Evolutionary conservation across 2,113 vertebrate genomes (phyloP), one percentile per base, ranked within the genome.

Genomic region (Nothocercus julius): DNA sequence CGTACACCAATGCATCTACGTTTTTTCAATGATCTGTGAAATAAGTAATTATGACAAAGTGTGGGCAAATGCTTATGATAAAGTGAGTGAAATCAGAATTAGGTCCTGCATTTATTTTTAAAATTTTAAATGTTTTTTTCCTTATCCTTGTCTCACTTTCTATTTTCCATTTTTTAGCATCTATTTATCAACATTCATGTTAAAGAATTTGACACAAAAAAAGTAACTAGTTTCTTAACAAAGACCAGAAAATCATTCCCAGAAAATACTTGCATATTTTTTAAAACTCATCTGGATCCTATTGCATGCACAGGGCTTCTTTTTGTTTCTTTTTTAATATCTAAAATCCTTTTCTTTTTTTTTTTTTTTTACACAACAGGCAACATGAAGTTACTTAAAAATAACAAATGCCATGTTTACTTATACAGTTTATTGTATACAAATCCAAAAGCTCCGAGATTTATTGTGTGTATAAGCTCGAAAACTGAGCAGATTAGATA

Each of bases 401-500:
- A 63, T 30, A 70, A 54, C 12, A 59, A 62, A 34, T 67, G 51
- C 18, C 18, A 3, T 56, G 7, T 36, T 85, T 47, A 34, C 69
- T 85, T 94, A 7, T 72, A 49, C 76, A 5, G 32, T 76, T 93
- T 95, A 74, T 90, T 90, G 89, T 74, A 67, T 76, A 63, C 16
- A 75, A 94, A 82, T 78, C 82, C 85, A 88, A 56, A 94, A 95
- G 89, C 96, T 88, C 20, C 27, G 69, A 92, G 81, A 91, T 95
- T 63, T 92, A 90, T 80, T 76, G 17, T 91, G 84, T 56, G 36
- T 53, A 77, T 77, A 92, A 96, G 95, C 79, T 96, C 88, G 95
- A 96, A 54, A 97, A 78, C 82, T 49, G 92, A 92, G 59, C 79
- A 93, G 93, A 96, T 97, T 96, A 91, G 94, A 93, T 95, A 97